A percentile compares a stretch with the other conserved stretches of the same genome.
These are phyloP conservation scores for Leguminivora glycinivorella DNA, from an alignment of 1,140 invertebrate species.

Conservation along the genomic window DNA sequence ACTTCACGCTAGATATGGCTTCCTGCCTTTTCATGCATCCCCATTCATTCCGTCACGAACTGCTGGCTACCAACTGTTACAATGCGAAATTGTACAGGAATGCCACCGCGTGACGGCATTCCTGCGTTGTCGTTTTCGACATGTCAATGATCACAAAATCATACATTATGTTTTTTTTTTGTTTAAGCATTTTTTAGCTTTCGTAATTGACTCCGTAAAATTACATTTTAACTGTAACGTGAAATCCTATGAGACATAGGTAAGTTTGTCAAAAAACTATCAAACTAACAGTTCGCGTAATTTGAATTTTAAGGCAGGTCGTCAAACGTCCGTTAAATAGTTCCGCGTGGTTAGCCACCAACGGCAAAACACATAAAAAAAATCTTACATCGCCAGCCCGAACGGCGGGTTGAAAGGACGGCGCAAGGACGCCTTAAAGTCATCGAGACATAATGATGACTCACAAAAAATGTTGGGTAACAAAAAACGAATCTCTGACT, in stretches of 20 bases:
- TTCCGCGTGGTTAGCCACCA: constrained; percentile 39
- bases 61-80: constrained; percentile 43
- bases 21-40: constrained; percentile 58
- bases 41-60: constrained; percentile 59
- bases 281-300: background rate
- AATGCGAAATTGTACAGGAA: constrained; percentile 25
- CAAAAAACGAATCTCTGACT: background rate
- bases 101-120: background rate
- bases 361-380: constrained; percentile 38
- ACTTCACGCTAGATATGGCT: constrained; percentile 47
- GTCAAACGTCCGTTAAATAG: constrained; percentile 44
- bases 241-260: no score
- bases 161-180: no score
- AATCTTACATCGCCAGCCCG: constrained; percentile 29
- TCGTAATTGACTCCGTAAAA: no score
- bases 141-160: background rate
- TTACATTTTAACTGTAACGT: no score
- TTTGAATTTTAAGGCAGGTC: constrained; percentile 44
- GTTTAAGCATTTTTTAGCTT: no score
- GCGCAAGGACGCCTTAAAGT: constrained; percentile 38
- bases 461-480: constrained; percentile 24
- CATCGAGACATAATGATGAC: constrained; percentile 18
- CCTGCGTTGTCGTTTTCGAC: background rate
- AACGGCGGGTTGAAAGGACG: constrained; percentile 32
- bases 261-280: background rate